A percentile compares a stretch with the other conserved stretches of the same genome.
Evolutionary conservation across 2,113 vertebrate genomes (phyloP).

Genomic region (Aldabrachelys gigantea): DNA sequence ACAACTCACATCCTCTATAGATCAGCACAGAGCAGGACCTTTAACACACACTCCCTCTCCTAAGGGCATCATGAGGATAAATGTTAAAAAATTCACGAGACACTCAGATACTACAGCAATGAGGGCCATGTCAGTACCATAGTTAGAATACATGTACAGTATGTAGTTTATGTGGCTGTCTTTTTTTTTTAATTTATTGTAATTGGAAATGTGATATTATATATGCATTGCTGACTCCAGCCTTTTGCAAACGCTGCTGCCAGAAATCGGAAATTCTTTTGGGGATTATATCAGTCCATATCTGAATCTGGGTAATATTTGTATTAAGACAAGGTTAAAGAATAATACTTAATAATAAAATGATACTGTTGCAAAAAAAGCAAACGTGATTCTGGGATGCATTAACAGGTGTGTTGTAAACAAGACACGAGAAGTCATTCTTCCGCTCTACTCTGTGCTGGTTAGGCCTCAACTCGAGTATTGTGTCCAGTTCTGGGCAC

Average conservation of each 20-base stretch:
- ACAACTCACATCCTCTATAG: background rate
- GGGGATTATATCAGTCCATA: background rate
- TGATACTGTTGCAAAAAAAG: too few species aligned
- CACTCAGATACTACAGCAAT: background rate
- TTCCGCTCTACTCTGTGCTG: too few species aligned
- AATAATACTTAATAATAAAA: too few species aligned
- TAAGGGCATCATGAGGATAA: background rate
- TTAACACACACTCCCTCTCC: background rate
- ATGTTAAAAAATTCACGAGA: background rate
- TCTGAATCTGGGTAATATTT: background rate
- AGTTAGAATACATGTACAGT: background rate
- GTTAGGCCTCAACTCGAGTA: too few species aligned
- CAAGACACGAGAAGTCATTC: too few species aligned
- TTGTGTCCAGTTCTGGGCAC: too few species aligned
- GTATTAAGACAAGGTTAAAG: background rate
- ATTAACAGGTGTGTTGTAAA: too few species aligned
- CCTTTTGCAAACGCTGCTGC: background rate
- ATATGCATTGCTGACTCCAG: background rate
- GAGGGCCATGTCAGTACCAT: background rate
- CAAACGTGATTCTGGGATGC: too few species aligned
- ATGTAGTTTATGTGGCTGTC: background rate
- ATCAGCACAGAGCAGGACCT: background rate
- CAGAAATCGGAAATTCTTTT: background rate
- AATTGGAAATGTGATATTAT: background rate
- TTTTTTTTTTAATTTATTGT: background rate